Evolutionary conservation across 2,888 invertebrate genomes (phyloP).

Genomic region (Nymphalis polychloros): DNA sequence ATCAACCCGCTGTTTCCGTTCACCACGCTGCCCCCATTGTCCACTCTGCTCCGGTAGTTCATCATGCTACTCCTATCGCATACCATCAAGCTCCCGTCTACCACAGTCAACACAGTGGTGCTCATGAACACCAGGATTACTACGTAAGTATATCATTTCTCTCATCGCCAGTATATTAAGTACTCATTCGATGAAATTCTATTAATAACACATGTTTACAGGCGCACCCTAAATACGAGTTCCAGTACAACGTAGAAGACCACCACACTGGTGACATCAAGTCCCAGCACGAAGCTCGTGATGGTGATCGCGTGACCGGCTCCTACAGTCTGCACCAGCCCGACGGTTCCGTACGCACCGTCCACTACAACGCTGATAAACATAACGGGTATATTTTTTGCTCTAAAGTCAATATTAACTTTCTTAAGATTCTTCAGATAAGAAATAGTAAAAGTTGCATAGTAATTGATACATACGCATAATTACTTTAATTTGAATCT

Average conservation of each 20-base stretch:
- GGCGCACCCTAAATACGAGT: constrained; percentile 78
- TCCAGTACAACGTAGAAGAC: constrained; percentile 77
- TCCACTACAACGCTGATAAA: constrained; percentile 82
- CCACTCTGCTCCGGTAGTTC: constrained; percentile 23
- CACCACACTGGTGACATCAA: constrained; percentile 82
- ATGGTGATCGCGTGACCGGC: constrained; percentile 84
- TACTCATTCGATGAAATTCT: too few relatives aligned
- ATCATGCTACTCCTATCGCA: constrained; percentile 43
- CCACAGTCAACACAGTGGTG: constrained; percentile 43
- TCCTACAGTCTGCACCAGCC: constrained; percentile 84
- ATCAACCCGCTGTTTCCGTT: neutral
- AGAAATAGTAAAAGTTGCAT: too few relatives aligned
- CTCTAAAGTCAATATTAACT: neutral
- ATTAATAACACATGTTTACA: constrained; percentile 49
- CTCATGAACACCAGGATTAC: constrained; percentile 51
- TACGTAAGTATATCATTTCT: constrained; percentile 47
- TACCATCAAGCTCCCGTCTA: constrained; percentile 27
- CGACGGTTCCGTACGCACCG: constrained; percentile 82
- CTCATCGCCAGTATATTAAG: too few relatives aligned
- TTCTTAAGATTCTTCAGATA: too few relatives aligned
- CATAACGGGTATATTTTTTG: constrained; percentile 71
- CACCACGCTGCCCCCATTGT: constrained; percentile 20
- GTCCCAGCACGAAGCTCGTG: constrained; percentile 82
- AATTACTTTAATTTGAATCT: too few relatives aligned
- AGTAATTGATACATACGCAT: too few relatives aligned